A percentile compares a stretch with the other conserved stretches of the same genome.
Conservation (phyloP, 2,797 vertebrate genomes). For the Carduelis carduelis region DNA sequence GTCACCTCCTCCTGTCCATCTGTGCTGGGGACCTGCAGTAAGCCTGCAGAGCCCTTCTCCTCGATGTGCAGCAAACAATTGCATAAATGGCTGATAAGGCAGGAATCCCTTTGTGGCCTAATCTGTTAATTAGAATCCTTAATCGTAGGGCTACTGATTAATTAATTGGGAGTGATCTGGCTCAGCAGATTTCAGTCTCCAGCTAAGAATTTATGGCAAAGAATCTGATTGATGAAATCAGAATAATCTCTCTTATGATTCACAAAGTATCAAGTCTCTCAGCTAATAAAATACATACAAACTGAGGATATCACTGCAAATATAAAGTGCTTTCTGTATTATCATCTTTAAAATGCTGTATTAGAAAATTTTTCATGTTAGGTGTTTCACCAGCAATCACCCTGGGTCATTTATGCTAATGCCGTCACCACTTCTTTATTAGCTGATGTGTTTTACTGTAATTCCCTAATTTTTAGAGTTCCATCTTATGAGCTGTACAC, state of each 20-base stretch:
- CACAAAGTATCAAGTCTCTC: not conserved
- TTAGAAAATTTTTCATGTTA: not conserved
- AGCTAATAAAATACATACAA: not conserved
- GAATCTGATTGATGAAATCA: not conserved
- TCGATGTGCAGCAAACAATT: not conserved
- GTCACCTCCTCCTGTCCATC: not conserved
- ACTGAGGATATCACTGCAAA: not conserved
- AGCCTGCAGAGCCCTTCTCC: not conserved
- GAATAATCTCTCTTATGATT: not conserved
- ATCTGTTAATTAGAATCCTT: not conserved
- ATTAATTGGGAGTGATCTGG: not conserved
- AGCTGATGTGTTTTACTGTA: not conserved
- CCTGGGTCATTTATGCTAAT: not conserved
- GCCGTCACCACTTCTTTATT: not conserved
- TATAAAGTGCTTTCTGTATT: not conserved
- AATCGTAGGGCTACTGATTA: not conserved
- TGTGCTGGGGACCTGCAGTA: not conserved
- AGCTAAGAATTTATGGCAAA: not conserved
- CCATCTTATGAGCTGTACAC: not conserved
- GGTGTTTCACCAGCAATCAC: not conserved
- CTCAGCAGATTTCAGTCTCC: not conserved
- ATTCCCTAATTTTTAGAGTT: not conserved
- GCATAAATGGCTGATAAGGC: not conserved
- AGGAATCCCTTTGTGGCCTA: not conserved
- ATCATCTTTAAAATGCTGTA: not conserved